phyloP scores from a whole-genome alignment of 2,888 invertebrate species.

The Euzophera pinguis region DNA sequence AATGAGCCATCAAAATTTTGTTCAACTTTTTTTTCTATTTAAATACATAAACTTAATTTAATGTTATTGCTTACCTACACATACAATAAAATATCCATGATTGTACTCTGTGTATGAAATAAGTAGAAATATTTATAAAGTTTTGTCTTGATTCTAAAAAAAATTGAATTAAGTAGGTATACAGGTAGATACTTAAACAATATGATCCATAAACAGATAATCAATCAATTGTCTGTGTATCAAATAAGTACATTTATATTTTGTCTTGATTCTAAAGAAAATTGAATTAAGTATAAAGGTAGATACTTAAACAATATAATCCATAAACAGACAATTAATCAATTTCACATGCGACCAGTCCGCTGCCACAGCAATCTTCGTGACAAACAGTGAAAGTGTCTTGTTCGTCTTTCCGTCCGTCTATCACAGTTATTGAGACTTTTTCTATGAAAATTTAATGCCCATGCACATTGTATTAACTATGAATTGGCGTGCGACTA shows the following conservation, averaged over 20 bases:
- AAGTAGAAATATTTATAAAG: too few relatives aligned
- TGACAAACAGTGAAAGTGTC: constrained; percentile 71
- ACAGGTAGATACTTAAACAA: background rate
- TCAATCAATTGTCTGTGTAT: constrained; percentile 2
- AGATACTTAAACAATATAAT: background rate
- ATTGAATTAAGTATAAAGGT: background rate
- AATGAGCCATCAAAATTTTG: too few relatives aligned
- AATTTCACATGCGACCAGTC: constrained; percentile 4
- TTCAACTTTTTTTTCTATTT: too few relatives aligned
- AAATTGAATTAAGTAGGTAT: background rate
- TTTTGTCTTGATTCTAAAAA: too few relatives aligned
- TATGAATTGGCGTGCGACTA: constrained; percentile 39
- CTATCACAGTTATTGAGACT: constrained; percentile 37
- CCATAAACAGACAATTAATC: background rate
- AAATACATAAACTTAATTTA: too few relatives aligned
- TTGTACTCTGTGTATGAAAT: too few relatives aligned
- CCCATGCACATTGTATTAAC: constrained; percentile 40
- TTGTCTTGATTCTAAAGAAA: too few relatives aligned
- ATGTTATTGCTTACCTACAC: too few relatives aligned
- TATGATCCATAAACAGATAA: background rate
- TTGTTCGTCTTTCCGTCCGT: constrained; percentile 39
- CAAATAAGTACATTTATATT: too few relatives aligned
- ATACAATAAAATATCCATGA: too few relatives aligned
- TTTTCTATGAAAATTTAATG: constrained; percentile 58
- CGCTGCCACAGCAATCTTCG: constrained; percentile 31